Evolutionary conservation across 2,888 invertebrate genomes (phyloP).

Genomic region (Drosophila conformis): DNA sequence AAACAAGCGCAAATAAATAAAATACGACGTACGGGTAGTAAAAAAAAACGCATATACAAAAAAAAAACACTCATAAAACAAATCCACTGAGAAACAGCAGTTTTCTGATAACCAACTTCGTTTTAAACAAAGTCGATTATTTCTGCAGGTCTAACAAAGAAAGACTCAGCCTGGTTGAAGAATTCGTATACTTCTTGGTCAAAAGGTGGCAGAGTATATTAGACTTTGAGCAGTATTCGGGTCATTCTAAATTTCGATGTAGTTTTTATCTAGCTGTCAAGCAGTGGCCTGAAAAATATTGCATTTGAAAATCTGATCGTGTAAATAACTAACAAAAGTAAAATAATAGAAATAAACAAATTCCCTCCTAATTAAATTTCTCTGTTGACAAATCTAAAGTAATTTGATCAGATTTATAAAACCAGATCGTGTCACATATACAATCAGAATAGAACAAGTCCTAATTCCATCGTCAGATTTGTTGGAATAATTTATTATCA

Average conservation of each 20-base stretch:
- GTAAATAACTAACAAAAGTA: neutral
- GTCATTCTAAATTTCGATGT: too few species aligned
- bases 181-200: neutral
- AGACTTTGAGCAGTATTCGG: neutral
- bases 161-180: neutral
- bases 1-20: slow-evolving; percentile 19
- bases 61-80: neutral
- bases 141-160: neutral
- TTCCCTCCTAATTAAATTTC: neutral
- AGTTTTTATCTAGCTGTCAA: neutral
- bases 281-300: neutral
- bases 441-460: neutral
- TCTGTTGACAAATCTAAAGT: neutral
- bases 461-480: neutral
- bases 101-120: slow-evolving; percentile 20
- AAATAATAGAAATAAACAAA: neutral
- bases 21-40: slow-evolving; percentile 8
- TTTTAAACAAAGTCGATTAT: neutral
- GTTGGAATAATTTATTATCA: neutral
- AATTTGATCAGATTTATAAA: neutral
- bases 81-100: neutral
- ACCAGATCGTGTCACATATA: neutral
- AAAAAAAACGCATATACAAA: slow-evolving; percentile 14
- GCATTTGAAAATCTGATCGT: neutral
- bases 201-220: neutral